phyloP scores from a whole-genome alignment of 2,888 invertebrate species.

The Pegoplata infirma region DNA sequence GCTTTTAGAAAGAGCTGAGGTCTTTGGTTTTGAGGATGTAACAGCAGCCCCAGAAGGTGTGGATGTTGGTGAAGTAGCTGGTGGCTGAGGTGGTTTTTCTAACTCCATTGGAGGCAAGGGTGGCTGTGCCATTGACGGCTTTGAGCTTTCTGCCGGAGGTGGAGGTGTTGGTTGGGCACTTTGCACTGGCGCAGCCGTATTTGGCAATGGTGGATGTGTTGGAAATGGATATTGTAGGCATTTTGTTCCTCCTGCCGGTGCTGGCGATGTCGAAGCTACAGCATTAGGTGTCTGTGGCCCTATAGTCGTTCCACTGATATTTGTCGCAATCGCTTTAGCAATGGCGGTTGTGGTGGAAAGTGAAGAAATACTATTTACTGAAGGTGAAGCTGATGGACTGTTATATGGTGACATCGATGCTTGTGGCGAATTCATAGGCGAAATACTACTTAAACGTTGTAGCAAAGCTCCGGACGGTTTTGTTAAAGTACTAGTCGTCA shows the following conservation, averaged over 20 bases:
- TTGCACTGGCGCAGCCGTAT: slow-evolving; percentile 74
- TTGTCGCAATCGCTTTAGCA: slow-evolving; percentile 40
- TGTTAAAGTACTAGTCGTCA: slow-evolving; percentile 56
- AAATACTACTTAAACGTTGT: slow-evolving; percentile 75
- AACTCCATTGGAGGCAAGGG: slow-evolving; percentile 62
- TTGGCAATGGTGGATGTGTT: slow-evolving; percentile 84
- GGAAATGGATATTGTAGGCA: slow-evolving; percentile 87
- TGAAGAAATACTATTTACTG: slow-evolving; percentile 65
- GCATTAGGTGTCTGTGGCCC: slow-evolving; percentile 61
- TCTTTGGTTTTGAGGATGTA: slow-evolving; percentile 73
- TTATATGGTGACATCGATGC: slow-evolving; percentile 77
- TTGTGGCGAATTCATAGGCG: slow-evolving; percentile 78
- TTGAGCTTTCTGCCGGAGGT: slow-evolving; percentile 66
- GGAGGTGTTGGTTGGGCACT: slow-evolving; percentile 71
- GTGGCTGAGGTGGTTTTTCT: slow-evolving; percentile 64
- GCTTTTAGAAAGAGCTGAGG: slow-evolving; percentile 74
- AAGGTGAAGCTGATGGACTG: slow-evolving; percentile 77
- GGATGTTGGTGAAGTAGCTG: slow-evolving; percentile 67
- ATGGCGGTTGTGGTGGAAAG: slow-evolving; percentile 28
- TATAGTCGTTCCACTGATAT: slow-evolving; percentile 37
- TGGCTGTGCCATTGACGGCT: slow-evolving; percentile 43
- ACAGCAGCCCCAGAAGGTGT: slow-evolving; percentile 71
- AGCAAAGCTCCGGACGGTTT: slow-evolving; percentile 68
- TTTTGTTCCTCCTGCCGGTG: slow-evolving; percentile 70
- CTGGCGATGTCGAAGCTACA: slow-evolving; percentile 46